A percentile compares a stretch with the other conserved stretches of the same genome.
Conservation (phyloP, 2,888 invertebrate species). For the Archips xylosteana region DNA sequence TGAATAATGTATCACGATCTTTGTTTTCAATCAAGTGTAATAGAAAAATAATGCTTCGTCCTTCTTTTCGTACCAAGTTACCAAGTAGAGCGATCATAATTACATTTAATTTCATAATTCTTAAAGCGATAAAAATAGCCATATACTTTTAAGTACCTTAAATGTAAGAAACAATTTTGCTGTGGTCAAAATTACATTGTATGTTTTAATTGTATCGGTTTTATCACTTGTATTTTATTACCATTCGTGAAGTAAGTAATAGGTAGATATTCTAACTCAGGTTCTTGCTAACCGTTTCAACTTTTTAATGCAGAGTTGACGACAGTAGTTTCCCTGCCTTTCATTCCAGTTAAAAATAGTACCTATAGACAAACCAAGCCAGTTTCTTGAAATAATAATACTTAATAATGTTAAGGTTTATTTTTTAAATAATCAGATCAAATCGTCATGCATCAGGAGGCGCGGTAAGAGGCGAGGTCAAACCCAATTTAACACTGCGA, state of each 20-base stretch:
- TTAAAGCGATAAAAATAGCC: too few relatives aligned
- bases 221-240: neutral
- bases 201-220: neutral
- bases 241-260: neutral
- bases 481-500: slow-evolving; percentile 29
- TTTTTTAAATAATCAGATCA: slow-evolving; percentile 31
- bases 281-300: too few relatives aligned
- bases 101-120: too few relatives aligned
- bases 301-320: too few relatives aligned
- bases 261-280: too few relatives aligned
- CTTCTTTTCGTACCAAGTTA: too few relatives aligned
- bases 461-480: slow-evolving; percentile 38
- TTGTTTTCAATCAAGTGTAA: too few relatives aligned
- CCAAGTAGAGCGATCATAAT: too few relatives aligned
- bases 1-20: too few relatives aligned
- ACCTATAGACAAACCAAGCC: neutral
- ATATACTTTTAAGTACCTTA: too few relatives aligned
- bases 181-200: neutral
- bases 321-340: neutral
- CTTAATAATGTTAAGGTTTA: neutral
- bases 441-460: slow-evolving; percentile 37
- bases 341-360: neutral
- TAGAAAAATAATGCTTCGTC: too few relatives aligned
- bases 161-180: too few relatives aligned
- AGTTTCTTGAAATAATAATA: neutral